A percentile compares a stretch with the other conserved stretches of the same genome.
Conservation (phyloP, 2,797 vertebrate species). For the Sebastolobus altivelis region DNA sequence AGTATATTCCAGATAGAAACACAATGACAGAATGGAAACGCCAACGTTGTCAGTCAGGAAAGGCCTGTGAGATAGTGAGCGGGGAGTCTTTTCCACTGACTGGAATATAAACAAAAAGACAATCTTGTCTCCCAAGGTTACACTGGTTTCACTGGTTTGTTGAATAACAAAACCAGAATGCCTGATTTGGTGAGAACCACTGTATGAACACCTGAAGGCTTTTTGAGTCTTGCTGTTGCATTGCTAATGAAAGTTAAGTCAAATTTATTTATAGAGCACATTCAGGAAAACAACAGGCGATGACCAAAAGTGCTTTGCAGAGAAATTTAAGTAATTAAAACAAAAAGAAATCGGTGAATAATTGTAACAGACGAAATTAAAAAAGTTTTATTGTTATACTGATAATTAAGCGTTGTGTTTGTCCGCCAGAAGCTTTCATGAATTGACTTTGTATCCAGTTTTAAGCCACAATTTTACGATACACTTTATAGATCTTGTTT, state of each 20-base stretch:
- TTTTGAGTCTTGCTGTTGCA: background rate
- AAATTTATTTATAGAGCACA: background rate
- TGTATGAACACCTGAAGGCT: background rate
- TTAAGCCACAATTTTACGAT: too few species aligned
- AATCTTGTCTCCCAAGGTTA: constrained; percentile 56
- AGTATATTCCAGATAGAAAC: constrained; percentile 66
- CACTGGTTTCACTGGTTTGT: constrained; percentile 16
- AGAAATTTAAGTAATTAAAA: background rate
- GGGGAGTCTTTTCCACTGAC: constrained; percentile 53
- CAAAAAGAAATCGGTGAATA: background rate
- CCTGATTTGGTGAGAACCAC: constrained; percentile 28
- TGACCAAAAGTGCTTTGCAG: background rate
- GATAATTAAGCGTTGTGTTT: background rate
- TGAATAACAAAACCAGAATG: constrained; percentile 23
- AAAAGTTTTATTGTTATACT: background rate
- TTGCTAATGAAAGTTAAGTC: background rate
- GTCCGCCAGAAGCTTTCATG: too few species aligned
- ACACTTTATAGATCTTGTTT: too few species aligned
- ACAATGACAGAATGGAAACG: constrained; percentile 70
- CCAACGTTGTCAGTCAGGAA: constrained; percentile 54
- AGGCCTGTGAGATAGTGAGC: constrained; percentile 62
- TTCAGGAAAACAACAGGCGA: background rate
- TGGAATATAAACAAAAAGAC: constrained; percentile 66
- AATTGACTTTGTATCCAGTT: too few species aligned
- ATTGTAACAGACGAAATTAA: background rate